Evolutionary conservation across 1,140 invertebrate genomes (phyloP), one percentile per base, ranked within the genome.

Genomic region (Drosophila sp.): DNA sequence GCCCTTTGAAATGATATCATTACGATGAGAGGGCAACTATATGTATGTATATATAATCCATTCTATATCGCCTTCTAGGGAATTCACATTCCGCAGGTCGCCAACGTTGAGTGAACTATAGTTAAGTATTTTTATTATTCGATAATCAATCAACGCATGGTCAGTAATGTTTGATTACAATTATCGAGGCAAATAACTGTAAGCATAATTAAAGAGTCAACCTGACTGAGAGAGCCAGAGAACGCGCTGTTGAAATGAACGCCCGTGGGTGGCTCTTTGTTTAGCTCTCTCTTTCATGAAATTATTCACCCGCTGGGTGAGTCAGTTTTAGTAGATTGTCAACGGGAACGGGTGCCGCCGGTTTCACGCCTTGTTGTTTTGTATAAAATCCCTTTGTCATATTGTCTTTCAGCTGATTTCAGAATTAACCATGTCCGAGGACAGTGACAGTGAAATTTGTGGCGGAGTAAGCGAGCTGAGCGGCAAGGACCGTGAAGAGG

Each of bases 391-490:
- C 60, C 27, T 44, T 41, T 44, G 27, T 30, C 1, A 8, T 41
- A 10, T 30, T 30, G 2, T 6, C 5, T 50, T 64, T 54, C 10
- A 25, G 27, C 11, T 66, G 17, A 56, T 35, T 56, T 27, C 29
- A 32, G 1, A 40, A 32, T 10, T 25, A 74, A 58, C 6, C 29
- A 72, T 76, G 71, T 32, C 66, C 1, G 47, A 69, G 4, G 17
- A 33, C 3, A 10, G n/a, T 4, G 35, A 7, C 17, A 32, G 7
- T 30, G 10, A 0, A 10, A 2, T 75, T 8, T 67, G 56, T 32
- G 76, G 76, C 1, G 73, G 76, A 0, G 23, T 66, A 30, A 55
- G 29, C 0, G 50, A 75, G 23, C 35, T 79, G 8, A n/a, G 17
- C 3, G 78, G 56, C 17, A 33, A 58, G 4, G 17, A 74, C 6